Conservation (phyloP, 2,888 invertebrate species). For the Tupiocoris notatus region DNA sequence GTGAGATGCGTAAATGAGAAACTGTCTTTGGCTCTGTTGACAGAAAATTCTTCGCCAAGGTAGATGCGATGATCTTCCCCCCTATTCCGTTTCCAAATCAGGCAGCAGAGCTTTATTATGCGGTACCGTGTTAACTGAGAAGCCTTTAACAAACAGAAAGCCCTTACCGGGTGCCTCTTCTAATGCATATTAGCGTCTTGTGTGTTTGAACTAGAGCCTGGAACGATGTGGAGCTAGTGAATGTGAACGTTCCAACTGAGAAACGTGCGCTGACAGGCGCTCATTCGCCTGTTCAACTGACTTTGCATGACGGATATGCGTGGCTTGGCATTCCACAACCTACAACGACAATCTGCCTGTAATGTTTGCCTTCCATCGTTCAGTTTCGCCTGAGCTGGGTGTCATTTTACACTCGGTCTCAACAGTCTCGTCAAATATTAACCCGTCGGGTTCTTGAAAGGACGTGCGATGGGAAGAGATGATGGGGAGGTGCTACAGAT, state of each 20-base stretch:
- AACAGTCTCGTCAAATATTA: slow-evolving; percentile 40
- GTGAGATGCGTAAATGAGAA: no score
- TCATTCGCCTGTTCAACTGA: neutral
- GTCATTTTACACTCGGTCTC: slow-evolving; percentile 39
- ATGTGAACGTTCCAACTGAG: neutral
- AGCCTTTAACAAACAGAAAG: slow-evolving; percentile 9
- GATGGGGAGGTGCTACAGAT: no score
- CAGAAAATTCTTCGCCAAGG: neutral
- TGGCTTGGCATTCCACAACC: slow-evolving; percentile 4
- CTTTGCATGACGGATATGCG: neutral
- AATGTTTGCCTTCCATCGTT: slow-evolving; percentile 23
- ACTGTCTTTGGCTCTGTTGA: neutral
- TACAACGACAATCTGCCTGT: slow-evolving; percentile 32
- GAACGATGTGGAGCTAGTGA: neutral
- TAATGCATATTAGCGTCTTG: slow-evolving; percentile 41
- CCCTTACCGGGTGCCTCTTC: slow-evolving; percentile 26
- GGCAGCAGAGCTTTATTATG: neutral
- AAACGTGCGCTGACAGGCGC: neutral
- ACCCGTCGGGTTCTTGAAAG: slow-evolving; percentile 23
- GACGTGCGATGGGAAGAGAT: no score
- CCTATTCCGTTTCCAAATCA: neutral
- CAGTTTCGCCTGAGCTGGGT: neutral
- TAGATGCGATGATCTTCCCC: no score
- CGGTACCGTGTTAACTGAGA: slow-evolving; percentile 17
- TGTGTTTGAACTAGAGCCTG: neutral